Conservation (phyloP, 2,113 vertebrate species). For the Neolamprologus caudopunctatus region DNA sequence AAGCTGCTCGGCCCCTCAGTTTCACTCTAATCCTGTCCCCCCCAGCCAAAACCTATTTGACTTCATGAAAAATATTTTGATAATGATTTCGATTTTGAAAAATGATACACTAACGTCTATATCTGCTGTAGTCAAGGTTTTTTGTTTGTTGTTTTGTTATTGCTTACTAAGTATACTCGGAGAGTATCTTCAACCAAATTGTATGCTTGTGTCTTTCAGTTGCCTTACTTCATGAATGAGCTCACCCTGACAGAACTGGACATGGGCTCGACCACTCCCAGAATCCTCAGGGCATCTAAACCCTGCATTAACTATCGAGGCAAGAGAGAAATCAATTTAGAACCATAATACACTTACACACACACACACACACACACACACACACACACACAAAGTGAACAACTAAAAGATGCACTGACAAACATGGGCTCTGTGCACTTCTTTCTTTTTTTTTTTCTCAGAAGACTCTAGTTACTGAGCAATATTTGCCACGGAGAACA, state of each 20-base stretch:
- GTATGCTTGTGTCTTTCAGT: slow-evolving; percentile 58
- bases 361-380: background rate
- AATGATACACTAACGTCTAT: background rate
- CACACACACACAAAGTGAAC: background rate
- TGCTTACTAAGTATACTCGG: background rate
- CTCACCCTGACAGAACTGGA: slow-evolving; percentile 94
- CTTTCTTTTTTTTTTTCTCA: background rate
- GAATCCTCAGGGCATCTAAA: slow-evolving; percentile 86
- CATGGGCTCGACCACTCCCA: slow-evolving; percentile 92
- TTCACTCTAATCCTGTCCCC: background rate
- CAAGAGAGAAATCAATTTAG: slow-evolving; percentile 43
- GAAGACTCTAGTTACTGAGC: background rate
- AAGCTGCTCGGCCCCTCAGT: background rate
- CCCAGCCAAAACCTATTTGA: background rate
- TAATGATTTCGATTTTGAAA: background rate
- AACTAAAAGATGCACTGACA: background rate
- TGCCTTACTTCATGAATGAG: slow-evolving; percentile 99
- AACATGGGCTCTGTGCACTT: background rate
- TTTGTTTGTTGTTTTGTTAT: background rate
- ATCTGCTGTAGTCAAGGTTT: background rate
- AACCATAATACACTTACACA: background rate
- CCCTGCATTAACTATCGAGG: slow-evolving; percentile 90
- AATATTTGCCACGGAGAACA: background rate
- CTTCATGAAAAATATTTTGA: background rate
- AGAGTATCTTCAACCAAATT: background rate